Evolutionary conservation across 2,888 invertebrate genomes (phyloP).

Genomic region (Oegoconia quadripuncta): DNA sequence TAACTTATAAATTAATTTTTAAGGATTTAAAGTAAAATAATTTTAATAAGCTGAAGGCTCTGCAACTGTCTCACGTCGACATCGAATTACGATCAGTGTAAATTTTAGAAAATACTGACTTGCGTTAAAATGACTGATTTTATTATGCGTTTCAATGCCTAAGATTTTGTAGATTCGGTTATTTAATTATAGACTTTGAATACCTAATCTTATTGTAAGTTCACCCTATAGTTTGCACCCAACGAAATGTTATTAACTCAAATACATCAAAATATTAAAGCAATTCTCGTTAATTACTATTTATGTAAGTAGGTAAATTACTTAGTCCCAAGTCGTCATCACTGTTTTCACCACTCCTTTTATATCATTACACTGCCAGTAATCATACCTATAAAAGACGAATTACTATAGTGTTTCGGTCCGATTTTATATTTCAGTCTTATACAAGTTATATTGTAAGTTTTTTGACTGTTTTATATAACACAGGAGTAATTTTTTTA

Average conservation of each 20-base stretch:
- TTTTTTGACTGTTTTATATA: constrained; percentile 67
- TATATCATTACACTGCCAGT: constrained; percentile 48
- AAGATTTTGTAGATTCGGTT: constrained; percentile 75
- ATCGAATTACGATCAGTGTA: constrained; percentile 74
- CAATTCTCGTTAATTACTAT: constrained; percentile 75
- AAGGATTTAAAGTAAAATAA: constrained; percentile 74
- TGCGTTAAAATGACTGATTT: constrained; percentile 79
- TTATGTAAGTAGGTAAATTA: constrained; percentile 69
- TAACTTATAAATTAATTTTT: constrained; percentile 74
- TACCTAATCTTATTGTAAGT: constrained; percentile 69
- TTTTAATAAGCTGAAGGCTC: constrained; percentile 60
- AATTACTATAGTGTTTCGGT: constrained; percentile 69
- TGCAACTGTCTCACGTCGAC: constrained; percentile 68
- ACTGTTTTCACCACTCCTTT: constrained; percentile 48
- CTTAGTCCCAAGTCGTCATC: constrained; percentile 38
- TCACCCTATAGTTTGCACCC: constrained; percentile 75
- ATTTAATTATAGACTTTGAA: constrained; percentile 63
- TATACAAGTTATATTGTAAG: constrained; percentile 70
- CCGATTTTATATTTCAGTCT: constrained; percentile 76
- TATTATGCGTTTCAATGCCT: constrained; percentile 77
- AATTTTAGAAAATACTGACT: constrained; percentile 76
- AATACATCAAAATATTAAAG: constrained; percentile 66
- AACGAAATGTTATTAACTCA: constrained; percentile 54
- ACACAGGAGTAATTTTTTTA: constrained; percentile 33
- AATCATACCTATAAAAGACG: constrained; percentile 51